These are phyloP conservation scores for Trachymyrmex cornetzi DNA, from an alignment of 1,140 invertebrate species.

Conservation along the genomic window DNA sequence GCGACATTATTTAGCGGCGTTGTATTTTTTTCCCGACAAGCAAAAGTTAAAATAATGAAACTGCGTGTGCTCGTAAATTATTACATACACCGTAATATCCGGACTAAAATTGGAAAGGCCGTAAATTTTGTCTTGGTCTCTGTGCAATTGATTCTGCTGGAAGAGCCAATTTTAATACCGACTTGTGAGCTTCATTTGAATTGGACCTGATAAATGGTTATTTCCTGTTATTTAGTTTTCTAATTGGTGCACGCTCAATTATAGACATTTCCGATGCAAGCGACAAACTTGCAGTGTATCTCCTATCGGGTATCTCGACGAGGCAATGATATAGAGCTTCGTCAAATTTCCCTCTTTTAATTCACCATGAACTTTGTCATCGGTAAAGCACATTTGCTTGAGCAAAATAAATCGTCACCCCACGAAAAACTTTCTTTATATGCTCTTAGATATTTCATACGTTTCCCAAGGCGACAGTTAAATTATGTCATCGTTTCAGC, in stretches of 20 bases:
- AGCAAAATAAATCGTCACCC: not conserved
- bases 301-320: too few species aligned
- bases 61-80: slow-evolving; percentile 42
- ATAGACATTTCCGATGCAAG: not conserved
- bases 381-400: not conserved
- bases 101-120: not conserved
- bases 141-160: slow-evolving; percentile 7
- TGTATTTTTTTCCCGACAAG: not conserved
- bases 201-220: not conserved
- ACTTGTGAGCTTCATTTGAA: not conserved
- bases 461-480: not conserved
- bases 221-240: slow-evolving; percentile 36
- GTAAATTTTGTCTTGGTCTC: slow-evolving; percentile 22
- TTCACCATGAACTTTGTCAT: not conserved
- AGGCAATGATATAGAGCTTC: not conserved
- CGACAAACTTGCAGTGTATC: not conserved
- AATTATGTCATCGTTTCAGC: slow-evolving; percentile 23
- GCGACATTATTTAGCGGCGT: slow-evolving; percentile 21
- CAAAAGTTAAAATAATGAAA: slow-evolving; percentile 26
- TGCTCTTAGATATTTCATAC: slow-evolving; percentile 12
- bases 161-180: slow-evolving; percentile 26
- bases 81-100: slow-evolving; percentile 10
- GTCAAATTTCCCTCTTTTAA: not conserved
- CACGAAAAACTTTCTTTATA: slow-evolving; percentile 27
- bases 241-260: slow-evolving; percentile 25